These are phyloP conservation scores for Balaeniceps rex DNA, from an alignment of 2,113 vertebrate species.

Conservation along the genomic window DNA sequence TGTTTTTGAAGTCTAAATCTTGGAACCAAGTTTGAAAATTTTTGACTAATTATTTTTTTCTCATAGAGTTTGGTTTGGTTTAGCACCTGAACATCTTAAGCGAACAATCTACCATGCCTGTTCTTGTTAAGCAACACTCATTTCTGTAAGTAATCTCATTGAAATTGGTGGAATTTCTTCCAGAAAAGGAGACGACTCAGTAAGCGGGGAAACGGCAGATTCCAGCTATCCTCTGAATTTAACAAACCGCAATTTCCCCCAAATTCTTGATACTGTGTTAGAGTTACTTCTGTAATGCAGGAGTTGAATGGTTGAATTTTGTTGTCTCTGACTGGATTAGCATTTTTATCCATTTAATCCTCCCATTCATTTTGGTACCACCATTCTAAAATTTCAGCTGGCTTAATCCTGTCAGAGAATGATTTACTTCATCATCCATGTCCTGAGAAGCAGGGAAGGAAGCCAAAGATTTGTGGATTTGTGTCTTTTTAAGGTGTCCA, in stretches of 20 bases:
- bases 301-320: background rate
- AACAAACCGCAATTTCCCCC: background rate
- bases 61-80: background rate
- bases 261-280: background rate
- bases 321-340: background rate
- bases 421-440: background rate
- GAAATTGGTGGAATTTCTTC: background rate
- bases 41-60: background rate
- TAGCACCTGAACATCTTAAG: background rate
- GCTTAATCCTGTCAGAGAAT: background rate
- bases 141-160: background rate
- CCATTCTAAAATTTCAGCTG: background rate
- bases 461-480: background rate
- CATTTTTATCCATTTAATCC: constrained; percentile 13
- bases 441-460: background rate
- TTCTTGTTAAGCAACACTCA: background rate
- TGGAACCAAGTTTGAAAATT: background rate
- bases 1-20: background rate
- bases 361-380: background rate
- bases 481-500: background rate
- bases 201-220: background rate
- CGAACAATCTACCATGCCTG: background rate
- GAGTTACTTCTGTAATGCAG: background rate
- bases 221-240: background rate
- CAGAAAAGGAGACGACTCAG: background rate